phyloP scores from a whole-genome alignment of 2,888 invertebrate genomes.

The Synanthedon andrenaeformis region DNA sequence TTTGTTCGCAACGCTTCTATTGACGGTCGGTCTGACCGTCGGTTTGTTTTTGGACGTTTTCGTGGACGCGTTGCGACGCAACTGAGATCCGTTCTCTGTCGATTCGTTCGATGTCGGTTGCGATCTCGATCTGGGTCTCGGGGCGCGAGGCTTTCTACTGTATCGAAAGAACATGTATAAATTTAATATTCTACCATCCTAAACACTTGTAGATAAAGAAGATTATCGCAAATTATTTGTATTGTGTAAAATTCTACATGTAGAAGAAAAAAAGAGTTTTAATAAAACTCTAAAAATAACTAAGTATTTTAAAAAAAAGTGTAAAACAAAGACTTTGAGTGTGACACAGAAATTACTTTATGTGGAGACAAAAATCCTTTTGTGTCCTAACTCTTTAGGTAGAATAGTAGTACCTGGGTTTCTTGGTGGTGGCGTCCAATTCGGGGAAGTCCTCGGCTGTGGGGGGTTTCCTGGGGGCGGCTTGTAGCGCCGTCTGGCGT shows the following conservation, averaged over 20 bases:
- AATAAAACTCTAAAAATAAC: too few relatives aligned
- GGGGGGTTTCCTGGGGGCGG: slow-evolving; percentile 35
- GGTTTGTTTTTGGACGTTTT: slow-evolving; percentile 27
- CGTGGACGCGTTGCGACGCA: slow-evolving; percentile 41
- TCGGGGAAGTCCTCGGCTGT: slow-evolving; percentile 69
- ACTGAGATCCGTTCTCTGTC: slow-evolving; percentile 28
- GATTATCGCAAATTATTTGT: too few relatives aligned
- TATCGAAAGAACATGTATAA: not conserved
- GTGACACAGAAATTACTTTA: too few relatives aligned
- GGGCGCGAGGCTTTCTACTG: slow-evolving; percentile 27
- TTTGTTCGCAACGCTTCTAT: slow-evolving; percentile 7
- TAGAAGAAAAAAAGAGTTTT: too few relatives aligned
- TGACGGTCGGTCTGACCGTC: slow-evolving; percentile 14
- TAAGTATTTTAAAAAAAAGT: too few relatives aligned
- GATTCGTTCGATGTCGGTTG: slow-evolving; percentile 50
- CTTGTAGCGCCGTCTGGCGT: slow-evolving; percentile 55
- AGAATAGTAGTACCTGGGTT: not conserved
- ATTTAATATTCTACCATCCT: not conserved
- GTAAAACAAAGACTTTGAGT: too few relatives aligned
- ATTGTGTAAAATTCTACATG: too few relatives aligned
- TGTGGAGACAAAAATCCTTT: too few relatives aligned
- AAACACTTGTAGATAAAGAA: not conserved
- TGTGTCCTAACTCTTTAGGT: too few relatives aligned
- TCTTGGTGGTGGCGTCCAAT: not conserved
- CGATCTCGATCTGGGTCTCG: slow-evolving; percentile 49